These are phyloP conservation scores for Alectoris magna DNA, from an alignment of 2,797 vertebrate genomes.

Conservation along the genomic window DNA sequence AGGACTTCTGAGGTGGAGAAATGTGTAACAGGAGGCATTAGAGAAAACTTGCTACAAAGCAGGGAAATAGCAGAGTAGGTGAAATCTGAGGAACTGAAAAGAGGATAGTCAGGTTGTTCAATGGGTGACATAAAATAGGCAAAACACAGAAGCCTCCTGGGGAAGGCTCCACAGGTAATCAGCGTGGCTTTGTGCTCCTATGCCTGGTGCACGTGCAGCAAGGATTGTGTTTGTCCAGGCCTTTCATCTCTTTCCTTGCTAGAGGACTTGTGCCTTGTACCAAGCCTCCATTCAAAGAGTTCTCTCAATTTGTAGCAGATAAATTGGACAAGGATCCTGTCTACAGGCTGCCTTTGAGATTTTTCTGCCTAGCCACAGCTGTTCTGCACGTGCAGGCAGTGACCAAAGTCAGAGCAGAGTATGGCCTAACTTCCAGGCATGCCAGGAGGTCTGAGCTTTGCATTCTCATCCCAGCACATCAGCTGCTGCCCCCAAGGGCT, in stretches of 20 bases:
- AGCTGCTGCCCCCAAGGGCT: neutral
- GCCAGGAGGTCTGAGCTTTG: neutral
- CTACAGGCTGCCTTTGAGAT: neutral
- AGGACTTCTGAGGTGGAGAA: neutral
- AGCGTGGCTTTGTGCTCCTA: neutral
- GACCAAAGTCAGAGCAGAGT: neutral
- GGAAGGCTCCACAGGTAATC: neutral
- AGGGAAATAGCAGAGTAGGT: neutral
- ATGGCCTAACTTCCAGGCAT: rapidly evolving
- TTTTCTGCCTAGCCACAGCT: neutral
- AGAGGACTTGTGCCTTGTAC: neutral
- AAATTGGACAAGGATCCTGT: neutral
- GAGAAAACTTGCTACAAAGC: neutral
- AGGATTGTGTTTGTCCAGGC: too few species aligned
- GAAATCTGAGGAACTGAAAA: neutral
- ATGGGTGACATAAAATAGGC: neutral
- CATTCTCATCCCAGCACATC: rapidly evolving
- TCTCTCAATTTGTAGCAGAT: neutral
- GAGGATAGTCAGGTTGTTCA: neutral
- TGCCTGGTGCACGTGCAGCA: rapidly evolving
- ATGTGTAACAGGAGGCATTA: neutral
- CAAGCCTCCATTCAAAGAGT: neutral
- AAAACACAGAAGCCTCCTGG: neutral
- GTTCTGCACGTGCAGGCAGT: rapidly evolving
- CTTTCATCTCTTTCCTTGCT: neutral